These are phyloP conservation scores for Embidobia sp. DNA, from an alignment of 2,888 invertebrate genomes.

Conservation along the genomic window DNA sequence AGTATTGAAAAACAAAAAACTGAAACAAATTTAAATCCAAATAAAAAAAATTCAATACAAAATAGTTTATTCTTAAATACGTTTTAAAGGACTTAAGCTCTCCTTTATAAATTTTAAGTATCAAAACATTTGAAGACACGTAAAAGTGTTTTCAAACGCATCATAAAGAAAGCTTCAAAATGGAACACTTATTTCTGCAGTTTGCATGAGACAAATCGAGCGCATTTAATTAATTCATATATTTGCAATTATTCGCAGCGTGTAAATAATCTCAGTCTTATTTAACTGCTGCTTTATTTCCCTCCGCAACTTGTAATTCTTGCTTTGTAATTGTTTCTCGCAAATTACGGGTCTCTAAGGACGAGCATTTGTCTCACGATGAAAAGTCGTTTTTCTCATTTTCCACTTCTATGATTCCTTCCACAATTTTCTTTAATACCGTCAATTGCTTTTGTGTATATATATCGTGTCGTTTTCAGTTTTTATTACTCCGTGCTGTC, in stretches of 20 bases:
- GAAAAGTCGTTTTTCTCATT: constrained; percentile 45
- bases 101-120: no score
- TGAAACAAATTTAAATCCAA: no score
- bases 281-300: constrained; percentile 4
- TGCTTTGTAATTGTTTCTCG: constrained; percentile 36
- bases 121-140: no score
- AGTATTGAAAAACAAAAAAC: no score
- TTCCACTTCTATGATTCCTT: constrained; percentile 21
- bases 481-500: constrained; percentile 12
- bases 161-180: no score
- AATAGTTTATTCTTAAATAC: no score
- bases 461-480: constrained; percentile 18
- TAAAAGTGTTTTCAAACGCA: no score
- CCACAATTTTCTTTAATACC: constrained; percentile 32
- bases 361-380: constrained; percentile 48
- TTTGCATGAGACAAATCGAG: no score
- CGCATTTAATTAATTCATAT: neutral
- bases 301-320: constrained; percentile 16
- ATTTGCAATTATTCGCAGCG: neutral
- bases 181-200: no score
- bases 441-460: constrained; percentile 21
- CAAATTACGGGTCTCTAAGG: constrained; percentile 38
- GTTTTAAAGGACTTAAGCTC: no score
- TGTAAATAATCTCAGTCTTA: constrained; percentile 7
- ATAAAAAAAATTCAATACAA: no score